These are phyloP conservation scores for Pavo muticus DNA, from an alignment of 2,113 vertebrate genomes.

Conservation along the genomic window DNA sequence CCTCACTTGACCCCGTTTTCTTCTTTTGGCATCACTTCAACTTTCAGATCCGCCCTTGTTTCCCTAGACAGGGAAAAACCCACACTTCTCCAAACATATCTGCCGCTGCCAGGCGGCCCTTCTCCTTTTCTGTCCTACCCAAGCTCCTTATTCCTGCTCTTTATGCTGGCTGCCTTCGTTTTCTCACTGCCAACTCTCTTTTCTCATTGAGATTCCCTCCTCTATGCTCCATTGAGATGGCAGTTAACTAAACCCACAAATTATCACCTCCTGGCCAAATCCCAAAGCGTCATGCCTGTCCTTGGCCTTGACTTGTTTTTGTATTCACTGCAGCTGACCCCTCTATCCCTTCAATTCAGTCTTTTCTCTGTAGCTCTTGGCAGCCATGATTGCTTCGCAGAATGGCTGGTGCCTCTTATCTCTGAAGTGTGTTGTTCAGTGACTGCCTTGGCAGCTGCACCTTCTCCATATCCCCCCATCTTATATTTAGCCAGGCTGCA, in stretches of 20 bases:
- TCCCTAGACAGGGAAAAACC: background rate
- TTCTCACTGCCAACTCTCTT: slow-evolving; percentile 35
- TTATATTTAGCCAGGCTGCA: background rate
- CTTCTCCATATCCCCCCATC: slow-evolving; percentile 7
- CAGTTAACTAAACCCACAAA: slow-evolving; percentile 56
- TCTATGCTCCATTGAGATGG: slow-evolving; percentile 53
- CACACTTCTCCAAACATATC: slow-evolving; percentile 42
- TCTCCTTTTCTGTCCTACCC: background rate
- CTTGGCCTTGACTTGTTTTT: slow-evolving; percentile 59
- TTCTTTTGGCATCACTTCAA: slow-evolving; percentile 2
- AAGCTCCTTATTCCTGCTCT: slow-evolving; percentile 50
- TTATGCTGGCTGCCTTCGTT: slow-evolving; percentile 31
- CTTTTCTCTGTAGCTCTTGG: slow-evolving; percentile 58
- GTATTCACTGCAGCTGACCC: slow-evolving; percentile 53
- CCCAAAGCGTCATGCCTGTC: slow-evolving; percentile 49
- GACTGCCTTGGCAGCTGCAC: slow-evolving; percentile 9
- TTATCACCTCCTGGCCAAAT: slow-evolving; percentile 69
- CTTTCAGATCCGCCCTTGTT: background rate
- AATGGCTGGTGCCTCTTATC: slow-evolving; percentile 64
- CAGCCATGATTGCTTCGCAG: slow-evolving; percentile 40
- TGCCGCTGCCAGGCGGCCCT: background rate
- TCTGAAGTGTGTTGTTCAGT: slow-evolving; percentile 46
- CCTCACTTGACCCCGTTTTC: background rate
- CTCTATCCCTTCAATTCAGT: slow-evolving; percentile 45
- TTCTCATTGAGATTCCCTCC: slow-evolving; percentile 39